Conservation (phyloP, 2,888 invertebrate species). For the Incurvaria masculella region DNA sequence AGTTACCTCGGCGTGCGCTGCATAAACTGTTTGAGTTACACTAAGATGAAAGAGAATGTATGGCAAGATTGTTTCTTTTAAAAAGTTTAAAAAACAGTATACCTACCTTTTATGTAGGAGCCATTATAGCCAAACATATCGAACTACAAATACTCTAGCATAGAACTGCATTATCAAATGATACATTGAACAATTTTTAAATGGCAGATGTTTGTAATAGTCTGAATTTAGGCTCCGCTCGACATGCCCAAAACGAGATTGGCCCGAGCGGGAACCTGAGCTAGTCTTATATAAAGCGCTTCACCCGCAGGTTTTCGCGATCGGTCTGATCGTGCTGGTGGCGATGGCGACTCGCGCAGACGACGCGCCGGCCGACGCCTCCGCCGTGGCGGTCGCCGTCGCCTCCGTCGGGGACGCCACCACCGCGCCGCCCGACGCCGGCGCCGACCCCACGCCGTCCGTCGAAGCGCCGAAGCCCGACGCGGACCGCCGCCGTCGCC, state of each 20-base stretch:
- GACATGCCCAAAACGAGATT: not conserved
- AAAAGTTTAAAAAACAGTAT: too few relatives aligned
- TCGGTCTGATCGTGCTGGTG: constrained; percentile 13
- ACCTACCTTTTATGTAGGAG: too few relatives aligned
- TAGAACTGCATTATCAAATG: too few relatives aligned
- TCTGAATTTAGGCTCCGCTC: not conserved
- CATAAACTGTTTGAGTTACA: too few relatives aligned
- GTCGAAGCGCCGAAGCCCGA: not conserved
- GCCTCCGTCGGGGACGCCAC: constrained; percentile 8
- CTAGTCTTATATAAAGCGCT: not conserved
- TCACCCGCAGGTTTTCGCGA: constrained; percentile 11
- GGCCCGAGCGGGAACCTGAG: too few relatives aligned
- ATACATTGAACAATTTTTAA: not conserved
- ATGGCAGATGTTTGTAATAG: not conserved
- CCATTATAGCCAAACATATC: too few relatives aligned
- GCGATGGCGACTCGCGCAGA: constrained; percentile 12
- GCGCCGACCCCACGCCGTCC: not conserved
- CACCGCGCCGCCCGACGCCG: constrained; percentile 1
- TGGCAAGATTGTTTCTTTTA: too few relatives aligned
- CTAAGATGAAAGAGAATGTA: too few relatives aligned
- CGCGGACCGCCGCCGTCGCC: constrained; percentile 2
- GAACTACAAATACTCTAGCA: not conserved
- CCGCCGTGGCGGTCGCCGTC: constrained; percentile 1
- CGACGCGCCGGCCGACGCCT: constrained; percentile 9
- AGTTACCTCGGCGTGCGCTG: too few relatives aligned